Evolutionary conservation across 2,113 vertebrate species (phyloP), one percentile per base, ranked within the genome.

Genomic region (Alligator mississippiensis): DNA sequence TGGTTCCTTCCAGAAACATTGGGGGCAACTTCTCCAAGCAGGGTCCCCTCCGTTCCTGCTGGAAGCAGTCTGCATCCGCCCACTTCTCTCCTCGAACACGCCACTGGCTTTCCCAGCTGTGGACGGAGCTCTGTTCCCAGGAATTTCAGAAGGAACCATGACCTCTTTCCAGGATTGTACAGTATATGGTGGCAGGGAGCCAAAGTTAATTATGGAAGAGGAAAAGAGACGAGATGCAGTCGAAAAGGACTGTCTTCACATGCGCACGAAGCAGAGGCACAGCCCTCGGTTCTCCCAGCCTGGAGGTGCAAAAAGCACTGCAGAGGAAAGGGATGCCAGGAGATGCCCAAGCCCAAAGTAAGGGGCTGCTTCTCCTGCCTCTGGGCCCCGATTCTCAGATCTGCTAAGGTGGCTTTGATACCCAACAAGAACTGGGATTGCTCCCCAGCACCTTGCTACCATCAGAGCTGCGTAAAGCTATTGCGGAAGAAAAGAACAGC

Each of bases 151-250:
- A 76, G 27, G 89, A 91, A 93, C 94, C 90, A 19, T 77, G 93
- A 92, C 94, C 95, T 89, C 90, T 92, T 94, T 96, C 96, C 94
- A 96, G 93, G 96, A 93, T 79, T 21, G 1, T 84, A 89, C 89
- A 92, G 91, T 78, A 89, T 75, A 88, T 2, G 91, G 76, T 96
- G 97, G 96, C 97, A 0, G 60, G 84, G 84, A 95, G 96, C 97
- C 95, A 95, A 38, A 24, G 90, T 81, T 94, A 93, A 96, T 95
- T 94, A 87, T 96, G 90, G 95, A 85, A 62, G 76, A 88, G 88
- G 84, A 92, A 92, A 77, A 77, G 55, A 86, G 87, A 81, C 85
- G 88, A 87, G 94, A 94, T 24, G 75, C 24, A 1, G 55, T 82
- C 55, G 87, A 72, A 80, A 63, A 54, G 63, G 89, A 84, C 87